phyloP scores from a whole-genome alignment of 2,888 invertebrate genomes.

The Standfussiana lucernea region DNA sequence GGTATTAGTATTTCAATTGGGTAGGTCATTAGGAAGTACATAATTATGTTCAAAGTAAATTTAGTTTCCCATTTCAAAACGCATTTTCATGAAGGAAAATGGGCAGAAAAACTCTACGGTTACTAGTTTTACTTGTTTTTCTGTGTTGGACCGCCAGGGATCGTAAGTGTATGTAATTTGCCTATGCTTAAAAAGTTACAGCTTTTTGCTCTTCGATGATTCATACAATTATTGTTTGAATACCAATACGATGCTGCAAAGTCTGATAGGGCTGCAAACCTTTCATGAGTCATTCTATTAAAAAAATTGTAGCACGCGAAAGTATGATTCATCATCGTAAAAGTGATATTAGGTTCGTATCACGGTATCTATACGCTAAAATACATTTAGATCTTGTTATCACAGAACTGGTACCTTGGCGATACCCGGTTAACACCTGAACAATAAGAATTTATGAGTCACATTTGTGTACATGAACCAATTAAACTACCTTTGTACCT shows the following conservation, averaged over 20 bases:
- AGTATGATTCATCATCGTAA: constrained; percentile 42
- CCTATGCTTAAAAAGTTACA: neutral
- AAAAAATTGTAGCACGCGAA: neutral
- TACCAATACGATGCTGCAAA: neutral
- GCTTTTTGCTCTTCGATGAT: neutral
- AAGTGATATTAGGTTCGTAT: constrained; percentile 31
- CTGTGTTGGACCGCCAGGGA: neutral
- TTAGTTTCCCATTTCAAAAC: neutral
- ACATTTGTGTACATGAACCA: neutral
- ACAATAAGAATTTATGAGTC: constrained; percentile 23
- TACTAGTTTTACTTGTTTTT: neutral
- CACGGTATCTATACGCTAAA: constrained; percentile 22
- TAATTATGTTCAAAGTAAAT: too few relatives aligned
- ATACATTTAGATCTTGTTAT: constrained; percentile 39
- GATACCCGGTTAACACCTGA: constrained; percentile 27
- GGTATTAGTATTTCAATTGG: neutral
- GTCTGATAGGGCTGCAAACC: neutral
- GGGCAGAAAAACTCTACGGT: neutral
- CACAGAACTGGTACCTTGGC: constrained; percentile 5
- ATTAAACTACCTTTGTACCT: neutral
- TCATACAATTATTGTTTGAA: constrained; percentile 1
- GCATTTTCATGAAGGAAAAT: neutral
- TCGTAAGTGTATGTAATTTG: neutral
- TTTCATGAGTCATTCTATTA: constrained; percentile 24
- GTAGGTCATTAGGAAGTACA: neutral